A percentile compares a stretch with the other conserved stretches of the same genome.
phyloP scores from a whole-genome alignment of 2,888 invertebrate species.

The Cryptophagus acutangulus region DNA sequence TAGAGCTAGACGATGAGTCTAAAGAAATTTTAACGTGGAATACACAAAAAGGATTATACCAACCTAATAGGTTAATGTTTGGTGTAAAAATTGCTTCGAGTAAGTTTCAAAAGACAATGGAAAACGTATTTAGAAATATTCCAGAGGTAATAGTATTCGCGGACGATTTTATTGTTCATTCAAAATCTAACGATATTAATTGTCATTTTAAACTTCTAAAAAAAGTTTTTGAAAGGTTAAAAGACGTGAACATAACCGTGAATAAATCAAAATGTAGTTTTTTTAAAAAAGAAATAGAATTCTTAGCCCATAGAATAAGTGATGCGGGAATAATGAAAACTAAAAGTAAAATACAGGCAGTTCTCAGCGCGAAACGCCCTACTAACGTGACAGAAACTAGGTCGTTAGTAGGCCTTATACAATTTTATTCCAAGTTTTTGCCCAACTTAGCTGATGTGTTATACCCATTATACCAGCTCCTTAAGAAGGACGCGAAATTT shows the following conservation, averaged over 20 bases:
- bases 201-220: too few species aligned
- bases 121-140: slow-evolving; percentile 32
- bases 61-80: slow-evolving; percentile 36
- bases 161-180: slow-evolving; percentile 36
- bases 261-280: slow-evolving; percentile 36
- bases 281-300: slow-evolving; percentile 22
- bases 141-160: slow-evolving; percentile 30
- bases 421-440: slow-evolving; percentile 15
- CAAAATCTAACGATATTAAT: too few species aligned
- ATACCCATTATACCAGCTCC: slow-evolving; percentile 16
- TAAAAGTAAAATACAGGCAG: slow-evolving; percentile 3
- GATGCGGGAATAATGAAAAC: slow-evolving; percentile 5
- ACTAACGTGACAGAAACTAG: slow-evolving; percentile 2
- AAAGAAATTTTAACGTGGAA: slow-evolving; percentile 29
- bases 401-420: slow-evolving; percentile 6
- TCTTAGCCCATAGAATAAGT: slow-evolving; percentile 7
- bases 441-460: slow-evolving; percentile 10
- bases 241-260: slow-evolving; percentile 29
- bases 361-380: background rate
- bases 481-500: slow-evolving; percentile 11
- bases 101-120: slow-evolving; percentile 37
- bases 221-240: slow-evolving; percentile 25
- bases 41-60: slow-evolving; percentile 38
- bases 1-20: slow-evolving; percentile 31
- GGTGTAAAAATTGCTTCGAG: slow-evolving; percentile 26